A percentile compares a stretch with the other conserved stretches of the same genome.
Conservation (phyloP, 92 coral and sea anemone species). For the Zoanthus sansibaricus region DNA sequence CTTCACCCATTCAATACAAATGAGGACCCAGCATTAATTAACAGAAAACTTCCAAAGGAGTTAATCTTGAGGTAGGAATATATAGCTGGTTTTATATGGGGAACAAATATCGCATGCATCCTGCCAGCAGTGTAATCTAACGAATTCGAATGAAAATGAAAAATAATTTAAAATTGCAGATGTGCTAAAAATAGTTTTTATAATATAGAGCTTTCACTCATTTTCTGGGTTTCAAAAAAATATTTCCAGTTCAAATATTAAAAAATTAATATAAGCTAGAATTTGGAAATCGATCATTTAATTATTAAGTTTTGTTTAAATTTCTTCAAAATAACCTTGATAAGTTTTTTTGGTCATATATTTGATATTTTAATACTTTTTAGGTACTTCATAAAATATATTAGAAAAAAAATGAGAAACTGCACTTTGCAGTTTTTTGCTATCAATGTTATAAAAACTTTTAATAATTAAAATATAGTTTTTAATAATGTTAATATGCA, state of each 20-base stretch:
- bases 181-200: not conserved
- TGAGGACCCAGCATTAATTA: constrained; percentile 92
- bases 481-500: too few relatives aligned
- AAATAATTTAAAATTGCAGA: not conserved
- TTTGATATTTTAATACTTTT: too few relatives aligned
- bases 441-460: too few relatives aligned
- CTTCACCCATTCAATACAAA: constrained; percentile 94
- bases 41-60: constrained; percentile 98
- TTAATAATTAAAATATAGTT: too few relatives aligned
- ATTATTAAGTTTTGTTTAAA: too few relatives aligned
- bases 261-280: not conserved
- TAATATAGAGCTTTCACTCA: not conserved
- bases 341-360: too few relatives aligned
- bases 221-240: not conserved
- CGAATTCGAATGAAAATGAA: not conserved
- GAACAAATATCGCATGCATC: not conserved
- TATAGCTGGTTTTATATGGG: not conserved
- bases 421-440: too few relatives aligned
- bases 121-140: not conserved
- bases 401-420: too few relatives aligned
- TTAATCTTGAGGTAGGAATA: constrained; percentile 84
- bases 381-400: too few relatives aligned
- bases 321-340: too few relatives aligned
- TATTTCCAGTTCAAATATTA: not conserved
- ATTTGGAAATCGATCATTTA: not conserved